These are phyloP conservation scores for Oeneis ivallda DNA, from an alignment of 2,888 invertebrate genomes.

Conservation along the genomic window DNA sequence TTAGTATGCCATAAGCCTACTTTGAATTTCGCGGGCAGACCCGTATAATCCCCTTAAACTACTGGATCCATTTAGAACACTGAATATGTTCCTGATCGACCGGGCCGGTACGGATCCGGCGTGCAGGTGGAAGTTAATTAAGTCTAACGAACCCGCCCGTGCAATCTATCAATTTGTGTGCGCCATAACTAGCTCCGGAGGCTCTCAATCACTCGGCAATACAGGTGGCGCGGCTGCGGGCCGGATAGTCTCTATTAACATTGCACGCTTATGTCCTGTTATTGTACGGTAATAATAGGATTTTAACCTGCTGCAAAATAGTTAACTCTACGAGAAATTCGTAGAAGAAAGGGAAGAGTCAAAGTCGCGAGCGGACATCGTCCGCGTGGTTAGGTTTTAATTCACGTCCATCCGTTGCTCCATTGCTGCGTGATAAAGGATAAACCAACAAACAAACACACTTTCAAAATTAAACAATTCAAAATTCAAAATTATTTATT, in stretches of 20 bases:
- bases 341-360: not conserved
- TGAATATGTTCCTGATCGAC: not conserved
- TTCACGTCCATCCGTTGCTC: too few species aligned
- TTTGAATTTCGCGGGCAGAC: too few species aligned
- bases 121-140: conserved; percentile 26
- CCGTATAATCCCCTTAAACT: too few species aligned
- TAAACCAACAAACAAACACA: too few species aligned
- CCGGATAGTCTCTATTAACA: conserved; percentile 3
- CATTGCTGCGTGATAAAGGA: too few species aligned
- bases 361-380: too few species aligned
- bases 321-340: not conserved
- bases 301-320: not conserved
- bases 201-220: conserved; percentile 26
- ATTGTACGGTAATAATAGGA: not conserved
- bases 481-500: too few species aligned
- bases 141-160: conserved; percentile 21
- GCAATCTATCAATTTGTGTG: conserved; percentile 32
- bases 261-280: not conserved
- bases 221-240: conserved; percentile 14
- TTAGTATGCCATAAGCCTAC: too few species aligned
- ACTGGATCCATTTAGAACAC: not conserved
- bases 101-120: conserved; percentile 3
- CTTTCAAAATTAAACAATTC: too few species aligned
- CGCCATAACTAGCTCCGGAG: conserved; percentile 21
- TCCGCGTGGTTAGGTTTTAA: too few species aligned